These are phyloP conservation scores for Agriotes lineatus DNA, from an alignment of 2,888 invertebrate species.

Conservation along the genomic window DNA sequence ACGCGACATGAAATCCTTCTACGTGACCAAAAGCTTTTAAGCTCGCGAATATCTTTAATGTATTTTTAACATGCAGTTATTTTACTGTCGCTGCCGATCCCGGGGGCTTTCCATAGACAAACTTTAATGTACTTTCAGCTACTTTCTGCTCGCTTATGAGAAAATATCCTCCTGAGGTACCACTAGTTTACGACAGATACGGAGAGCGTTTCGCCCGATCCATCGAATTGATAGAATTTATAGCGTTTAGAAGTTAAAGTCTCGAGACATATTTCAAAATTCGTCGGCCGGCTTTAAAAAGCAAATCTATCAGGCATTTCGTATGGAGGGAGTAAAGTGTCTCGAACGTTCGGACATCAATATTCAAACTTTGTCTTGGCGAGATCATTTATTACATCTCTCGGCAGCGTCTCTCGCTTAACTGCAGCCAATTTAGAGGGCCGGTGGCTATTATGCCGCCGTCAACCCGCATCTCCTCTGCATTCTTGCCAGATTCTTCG, in stretches of 20 bases:
- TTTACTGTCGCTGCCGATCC: conserved; percentile 27
- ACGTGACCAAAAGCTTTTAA: conserved; percentile 51
- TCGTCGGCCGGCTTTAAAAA: conserved; percentile 58
- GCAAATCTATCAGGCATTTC: conserved; percentile 58
- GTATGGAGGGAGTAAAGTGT: conserved; percentile 57
- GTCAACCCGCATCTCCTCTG: conserved; percentile 53
- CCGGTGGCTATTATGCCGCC: conserved; percentile 56
- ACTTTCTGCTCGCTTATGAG: conserved; percentile 5
- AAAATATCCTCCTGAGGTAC: conserved; percentile 6
- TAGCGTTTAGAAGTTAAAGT: conserved; percentile 29
- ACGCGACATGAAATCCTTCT: conserved; percentile 25
- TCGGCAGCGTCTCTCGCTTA: conserved; percentile 55
- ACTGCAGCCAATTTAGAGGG: conserved; percentile 58
- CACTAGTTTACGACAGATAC: conserved; percentile 16
- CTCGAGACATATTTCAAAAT: conserved; percentile 53
- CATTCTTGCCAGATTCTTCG: conserved; percentile 54
- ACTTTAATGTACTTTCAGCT: conserved; percentile 29
- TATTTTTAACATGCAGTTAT: conserved; percentile 60
- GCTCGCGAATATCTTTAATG: conserved; percentile 35
- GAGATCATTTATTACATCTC: conserved; percentile 65
- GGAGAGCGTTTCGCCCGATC: conserved; percentile 18
- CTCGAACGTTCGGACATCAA: conserved; percentile 63
- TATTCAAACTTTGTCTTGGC: conserved; percentile 64
- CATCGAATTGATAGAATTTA: conserved; percentile 35
- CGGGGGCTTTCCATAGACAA: conserved; percentile 12